phyloP scores from a whole-genome alignment of 2,113 vertebrate species.

The Piprites chloris region DNA sequence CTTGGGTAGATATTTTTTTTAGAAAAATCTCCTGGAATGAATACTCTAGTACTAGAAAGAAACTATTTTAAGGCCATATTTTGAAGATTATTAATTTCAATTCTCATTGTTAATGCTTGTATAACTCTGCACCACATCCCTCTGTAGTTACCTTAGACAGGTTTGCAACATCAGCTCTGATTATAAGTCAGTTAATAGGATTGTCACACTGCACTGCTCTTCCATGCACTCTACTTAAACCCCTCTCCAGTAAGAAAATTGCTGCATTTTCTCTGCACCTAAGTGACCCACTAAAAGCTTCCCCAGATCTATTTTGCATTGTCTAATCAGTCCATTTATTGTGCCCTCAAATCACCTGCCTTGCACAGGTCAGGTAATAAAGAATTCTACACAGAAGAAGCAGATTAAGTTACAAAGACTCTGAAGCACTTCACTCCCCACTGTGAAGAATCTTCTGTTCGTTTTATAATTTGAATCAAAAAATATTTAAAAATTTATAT shows the following conservation, averaged over 20 bases:
- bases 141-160: background rate
- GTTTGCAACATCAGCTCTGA: constrained; percentile 39
- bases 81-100: background rate
- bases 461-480: background rate
- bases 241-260: background rate
- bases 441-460: background rate
- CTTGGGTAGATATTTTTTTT: background rate
- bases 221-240: background rate
- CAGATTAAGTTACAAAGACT: background rate
- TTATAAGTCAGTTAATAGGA: constrained; percentile 1
- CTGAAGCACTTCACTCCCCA: background rate
- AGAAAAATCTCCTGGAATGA: background rate
- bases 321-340: background rate
- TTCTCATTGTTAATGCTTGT: background rate
- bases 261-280: background rate
- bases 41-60: background rate
- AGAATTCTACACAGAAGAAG: background rate
- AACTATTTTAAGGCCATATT: background rate
- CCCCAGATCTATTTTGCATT: background rate
- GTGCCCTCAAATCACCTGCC: background rate
- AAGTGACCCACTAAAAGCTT: background rate
- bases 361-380: background rate
- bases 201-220: constrained; percentile 3
- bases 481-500: background rate
- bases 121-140: background rate